Percentiles rank a stretch among this genome's conserved stretches.
These are phyloP conservation scores for Elysia crispata DNA, from an alignment of 2,888 invertebrate genomes.

Conservation along the genomic window DNA sequence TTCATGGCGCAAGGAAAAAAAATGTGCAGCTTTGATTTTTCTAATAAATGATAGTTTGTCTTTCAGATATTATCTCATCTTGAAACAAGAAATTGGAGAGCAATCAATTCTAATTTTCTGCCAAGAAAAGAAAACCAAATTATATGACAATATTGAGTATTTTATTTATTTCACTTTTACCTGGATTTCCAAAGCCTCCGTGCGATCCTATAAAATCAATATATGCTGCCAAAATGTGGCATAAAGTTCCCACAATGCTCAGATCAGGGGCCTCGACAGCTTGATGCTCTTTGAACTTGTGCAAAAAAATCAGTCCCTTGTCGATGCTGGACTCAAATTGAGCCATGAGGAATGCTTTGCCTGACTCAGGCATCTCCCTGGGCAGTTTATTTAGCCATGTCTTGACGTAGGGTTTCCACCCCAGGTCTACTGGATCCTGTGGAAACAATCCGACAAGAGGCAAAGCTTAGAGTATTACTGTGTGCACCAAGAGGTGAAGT, in stretches of 20 bases:
- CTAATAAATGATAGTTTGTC: too few species aligned
- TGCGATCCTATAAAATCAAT: conserved; percentile 74
- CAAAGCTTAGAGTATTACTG: too few species aligned
- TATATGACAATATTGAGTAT: too few species aligned
- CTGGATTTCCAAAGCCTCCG: conserved; percentile 75
- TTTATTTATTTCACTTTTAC: conserved; percentile 56
- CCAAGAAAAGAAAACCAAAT: too few species aligned
- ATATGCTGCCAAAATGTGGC: conserved; percentile 73
- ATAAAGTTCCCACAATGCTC: conserved; percentile 70
- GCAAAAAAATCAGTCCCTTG: conserved; percentile 71
- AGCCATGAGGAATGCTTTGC: conserved; percentile 68
- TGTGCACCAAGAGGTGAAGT: too few species aligned
- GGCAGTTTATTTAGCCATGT: conserved; percentile 74
- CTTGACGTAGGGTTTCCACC: conserved; percentile 75
- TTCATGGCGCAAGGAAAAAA: too few species aligned
- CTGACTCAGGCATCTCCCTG: conserved; percentile 73
- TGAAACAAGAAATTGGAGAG: too few species aligned
- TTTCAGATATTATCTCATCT: too few species aligned
- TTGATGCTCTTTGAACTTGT: conserved; percentile 65
- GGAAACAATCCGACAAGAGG: too few species aligned
- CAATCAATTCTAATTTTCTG: too few species aligned
- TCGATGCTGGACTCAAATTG: conserved; percentile 74
- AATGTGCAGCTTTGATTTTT: too few species aligned
- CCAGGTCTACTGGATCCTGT: conserved; percentile 76
- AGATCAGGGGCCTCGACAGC: conserved; percentile 71